A percentile compares a stretch with the other conserved stretches of the same genome.
phyloP scores from a whole-genome alignment of 2,888 invertebrate genomes.

The Metacarcinus magister region DNA sequence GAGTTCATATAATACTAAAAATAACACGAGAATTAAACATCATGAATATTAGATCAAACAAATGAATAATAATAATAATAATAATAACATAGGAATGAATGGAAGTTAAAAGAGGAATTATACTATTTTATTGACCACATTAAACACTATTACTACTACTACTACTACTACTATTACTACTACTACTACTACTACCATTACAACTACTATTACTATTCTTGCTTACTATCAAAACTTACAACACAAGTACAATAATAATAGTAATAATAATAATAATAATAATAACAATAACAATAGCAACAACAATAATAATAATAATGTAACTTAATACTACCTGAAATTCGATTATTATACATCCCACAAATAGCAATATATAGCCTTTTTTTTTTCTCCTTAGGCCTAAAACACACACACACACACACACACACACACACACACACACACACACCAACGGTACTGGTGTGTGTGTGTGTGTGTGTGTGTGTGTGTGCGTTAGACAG shows the following conservation, averaged over 20 bases:
- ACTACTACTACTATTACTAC: not conserved
- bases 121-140: not conserved
- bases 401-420: not conserved
- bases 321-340: not conserved
- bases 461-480: slow-evolving; percentile 41
- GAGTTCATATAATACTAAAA: no score
- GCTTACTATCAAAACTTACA: no score
- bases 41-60: no score
- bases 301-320: not conserved
- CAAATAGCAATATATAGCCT: no score
- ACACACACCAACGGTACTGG: not conserved
- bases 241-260: not conserved
- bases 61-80: not conserved
- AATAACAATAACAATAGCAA: not conserved
- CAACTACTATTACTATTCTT: not conserved
- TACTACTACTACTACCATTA: not conserved
- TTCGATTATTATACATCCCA: not conserved
- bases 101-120: no score
- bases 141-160: not conserved
- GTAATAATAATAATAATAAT: not conserved
- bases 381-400: not conserved
- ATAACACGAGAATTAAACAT: no score
- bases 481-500: not conserved
- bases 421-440: not conserved
- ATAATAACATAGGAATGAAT: not conserved